phyloP scores from a whole-genome alignment of 2,113 vertebrate species.

The Chloebia gouldiae region DNA sequence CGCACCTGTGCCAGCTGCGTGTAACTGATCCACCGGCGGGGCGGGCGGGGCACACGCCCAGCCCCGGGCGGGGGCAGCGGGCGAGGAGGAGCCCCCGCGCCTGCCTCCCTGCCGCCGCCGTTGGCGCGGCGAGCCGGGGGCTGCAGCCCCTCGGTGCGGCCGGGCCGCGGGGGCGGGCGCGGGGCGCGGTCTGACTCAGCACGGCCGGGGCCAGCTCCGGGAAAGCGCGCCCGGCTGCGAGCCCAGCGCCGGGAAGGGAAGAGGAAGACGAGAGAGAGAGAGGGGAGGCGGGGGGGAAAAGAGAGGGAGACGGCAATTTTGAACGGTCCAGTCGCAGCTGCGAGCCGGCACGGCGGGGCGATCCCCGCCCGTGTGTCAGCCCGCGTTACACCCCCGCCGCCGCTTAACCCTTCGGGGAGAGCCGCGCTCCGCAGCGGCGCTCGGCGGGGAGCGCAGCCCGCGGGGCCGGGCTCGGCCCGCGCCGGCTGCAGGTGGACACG shows the following conservation, averaged over 20 bases:
- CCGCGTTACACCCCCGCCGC: slow-evolving; percentile 25
- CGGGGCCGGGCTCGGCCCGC: not conserved
- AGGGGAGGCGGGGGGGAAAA: not conserved
- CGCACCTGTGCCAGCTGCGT: too few species aligned
- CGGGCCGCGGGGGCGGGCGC: not conserved
- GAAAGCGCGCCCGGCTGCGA: not conserved
- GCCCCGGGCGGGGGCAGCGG: not conserved
- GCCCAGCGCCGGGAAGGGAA: not conserved
- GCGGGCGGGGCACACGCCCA: not conserved
- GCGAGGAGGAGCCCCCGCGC: not conserved
- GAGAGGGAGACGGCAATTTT: slow-evolving; percentile 1
- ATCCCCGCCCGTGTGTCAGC: slow-evolving; percentile 25
- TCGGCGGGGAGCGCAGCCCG: not conserved
- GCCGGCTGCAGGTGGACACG: not conserved
- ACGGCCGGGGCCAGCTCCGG: not conserved
- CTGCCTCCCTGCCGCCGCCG: not conserved
- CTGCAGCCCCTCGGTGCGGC: not conserved
- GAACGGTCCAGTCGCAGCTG: slow-evolving; percentile 23
- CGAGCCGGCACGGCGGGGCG: not conserved
- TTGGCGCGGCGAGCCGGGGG: not conserved
- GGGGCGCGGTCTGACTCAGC: not conserved
- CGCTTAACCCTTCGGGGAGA: slow-evolving; percentile 42
- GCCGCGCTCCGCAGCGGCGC: not conserved
- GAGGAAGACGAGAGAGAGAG: not conserved
- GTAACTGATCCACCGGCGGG: not conserved